Conservation (phyloP, 1,140 invertebrate species). For the Teleopsis dalmanni region DNA sequence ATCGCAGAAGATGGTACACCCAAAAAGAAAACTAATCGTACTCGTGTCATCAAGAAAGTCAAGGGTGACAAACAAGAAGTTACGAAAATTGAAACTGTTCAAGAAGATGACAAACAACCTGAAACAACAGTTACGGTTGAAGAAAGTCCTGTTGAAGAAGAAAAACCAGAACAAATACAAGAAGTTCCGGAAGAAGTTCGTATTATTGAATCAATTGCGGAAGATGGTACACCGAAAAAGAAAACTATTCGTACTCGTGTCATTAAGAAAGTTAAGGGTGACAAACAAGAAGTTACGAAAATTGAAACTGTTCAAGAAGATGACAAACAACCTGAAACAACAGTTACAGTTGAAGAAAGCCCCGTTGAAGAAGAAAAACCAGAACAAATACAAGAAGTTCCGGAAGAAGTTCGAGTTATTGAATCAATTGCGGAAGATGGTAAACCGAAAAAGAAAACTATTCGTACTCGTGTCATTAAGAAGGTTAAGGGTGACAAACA, state of each 20-base stretch:
- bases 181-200: slow-evolving; percentile 14
- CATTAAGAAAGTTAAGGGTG: slow-evolving; percentile 23
- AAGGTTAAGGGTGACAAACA: slow-evolving; percentile 16
- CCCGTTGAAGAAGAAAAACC: slow-evolving; percentile 14
- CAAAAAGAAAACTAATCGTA: slow-evolving; percentile 16
- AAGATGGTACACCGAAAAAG: slow-evolving; percentile 13
- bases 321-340: slow-evolving; percentile 27
- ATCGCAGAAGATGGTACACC: slow-evolving; percentile 26
- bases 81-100: slow-evolving; percentile 14
- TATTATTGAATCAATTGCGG: slow-evolving; percentile 11
- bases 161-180: slow-evolving; percentile 5
- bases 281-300: slow-evolving; percentile 16
- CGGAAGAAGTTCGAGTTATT: slow-evolving; percentile 6
- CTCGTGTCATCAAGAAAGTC: slow-evolving; percentile 14
- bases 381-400: slow-evolving; percentile 8
- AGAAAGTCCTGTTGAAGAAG: slow-evolving; percentile 13
- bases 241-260: slow-evolving; percentile 22
- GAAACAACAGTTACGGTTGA: slow-evolving; percentile 14
- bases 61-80: slow-evolving; percentile 17
- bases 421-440: slow-evolving; percentile 18
- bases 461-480: slow-evolving; percentile 27
- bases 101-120: slow-evolving; percentile 15
- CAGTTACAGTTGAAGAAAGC: slow-evolving; percentile 18
- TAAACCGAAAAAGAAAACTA: slow-evolving; percentile 21
- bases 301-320: slow-evolving; percentile 22